These are phyloP conservation scores for Tokudaia muenninki DNA, from an alignment of 2,797 vertebrate genomes.

Conservation along the genomic window DNA sequence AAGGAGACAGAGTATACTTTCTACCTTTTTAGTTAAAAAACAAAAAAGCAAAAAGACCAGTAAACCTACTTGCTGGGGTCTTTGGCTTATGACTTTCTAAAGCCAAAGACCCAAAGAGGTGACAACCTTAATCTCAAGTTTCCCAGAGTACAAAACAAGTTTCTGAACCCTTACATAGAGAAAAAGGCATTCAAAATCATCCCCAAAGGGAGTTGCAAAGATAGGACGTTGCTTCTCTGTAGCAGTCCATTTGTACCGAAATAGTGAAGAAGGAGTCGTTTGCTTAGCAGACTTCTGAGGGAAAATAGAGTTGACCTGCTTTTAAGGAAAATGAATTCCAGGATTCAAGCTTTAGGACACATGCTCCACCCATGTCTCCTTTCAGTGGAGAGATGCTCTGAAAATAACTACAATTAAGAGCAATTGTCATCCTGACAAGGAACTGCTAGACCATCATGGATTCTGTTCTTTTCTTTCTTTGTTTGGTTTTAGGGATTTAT, in stretches of 20 bases:
- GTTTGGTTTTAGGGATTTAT: neutral
- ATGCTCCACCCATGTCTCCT: conserved; percentile 44
- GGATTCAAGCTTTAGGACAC: conserved; percentile 46
- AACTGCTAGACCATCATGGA: neutral
- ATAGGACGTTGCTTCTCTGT: conserved; percentile 64
- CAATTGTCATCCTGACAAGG: conserved; percentile 5
- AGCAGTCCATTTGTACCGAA: conserved; percentile 70
- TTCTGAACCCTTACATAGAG: conserved; percentile 46
- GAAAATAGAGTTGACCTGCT: conserved; percentile 75
- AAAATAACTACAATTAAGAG: conserved; percentile 52
- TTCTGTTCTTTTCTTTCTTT: neutral
- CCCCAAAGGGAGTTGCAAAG: conserved; percentile 68
- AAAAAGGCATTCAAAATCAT: conserved; percentile 67
- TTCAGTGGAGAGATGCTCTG: conserved; percentile 7
- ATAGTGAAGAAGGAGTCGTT: conserved; percentile 59
- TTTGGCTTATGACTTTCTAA: conserved; percentile 33
- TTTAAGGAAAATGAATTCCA: conserved; percentile 74
- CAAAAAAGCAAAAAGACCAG: conserved; percentile 9
- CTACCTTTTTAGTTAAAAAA: neutral
- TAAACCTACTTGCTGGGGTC: neutral
- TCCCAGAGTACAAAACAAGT: conserved; percentile 39
- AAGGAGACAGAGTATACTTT: conserved; percentile 4
- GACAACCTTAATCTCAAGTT: conserved; percentile 31
- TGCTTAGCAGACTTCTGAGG: conserved; percentile 51
- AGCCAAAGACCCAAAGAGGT: neutral